A percentile compares a stretch with the other conserved stretches of the same genome.
phyloP scores from a whole-genome alignment of 2,113 vertebrate species.

The Herpetotheres cachinnans region DNA sequence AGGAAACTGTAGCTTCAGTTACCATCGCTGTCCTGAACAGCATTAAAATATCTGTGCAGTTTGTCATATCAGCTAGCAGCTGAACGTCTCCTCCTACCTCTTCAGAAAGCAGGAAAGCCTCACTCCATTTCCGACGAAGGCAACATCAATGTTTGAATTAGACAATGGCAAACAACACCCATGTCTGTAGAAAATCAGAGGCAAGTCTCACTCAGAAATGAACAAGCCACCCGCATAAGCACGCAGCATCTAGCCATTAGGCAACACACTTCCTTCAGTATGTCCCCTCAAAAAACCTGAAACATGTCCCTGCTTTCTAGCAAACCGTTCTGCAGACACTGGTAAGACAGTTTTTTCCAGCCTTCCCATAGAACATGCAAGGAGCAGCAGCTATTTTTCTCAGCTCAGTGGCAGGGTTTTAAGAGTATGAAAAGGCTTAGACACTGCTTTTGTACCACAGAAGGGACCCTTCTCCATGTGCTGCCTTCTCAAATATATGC shows the following conservation, averaged over 20 bases:
- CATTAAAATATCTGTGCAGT: neutral
- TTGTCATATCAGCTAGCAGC: fast-evolving
- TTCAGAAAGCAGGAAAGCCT: neutral
- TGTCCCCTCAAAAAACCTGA: neutral
- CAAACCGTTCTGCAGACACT: neutral
- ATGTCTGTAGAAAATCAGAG: neutral
- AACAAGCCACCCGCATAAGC: neutral
- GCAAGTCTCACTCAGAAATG: neutral
- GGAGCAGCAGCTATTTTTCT: neutral
- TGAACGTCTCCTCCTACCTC: neutral
- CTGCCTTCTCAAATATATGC: neutral
- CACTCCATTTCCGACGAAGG: neutral
- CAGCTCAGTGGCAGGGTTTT: neutral
- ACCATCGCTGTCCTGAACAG: neutral
- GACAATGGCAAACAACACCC: neutral
- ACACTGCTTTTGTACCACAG: neutral
- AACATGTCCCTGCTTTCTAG: neutral
- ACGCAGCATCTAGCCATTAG: neutral
- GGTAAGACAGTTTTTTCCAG: neutral
- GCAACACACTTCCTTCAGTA: neutral
- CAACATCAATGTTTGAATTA: neutral
- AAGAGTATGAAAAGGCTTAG: neutral
- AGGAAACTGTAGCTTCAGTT: neutral
- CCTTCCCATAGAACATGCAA: neutral
- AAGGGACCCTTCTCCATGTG: neutral